These are phyloP conservation scores for Lasioglossum oenotherae DNA, from an alignment of 2,888 invertebrate species.

Conservation along the genomic window DNA sequence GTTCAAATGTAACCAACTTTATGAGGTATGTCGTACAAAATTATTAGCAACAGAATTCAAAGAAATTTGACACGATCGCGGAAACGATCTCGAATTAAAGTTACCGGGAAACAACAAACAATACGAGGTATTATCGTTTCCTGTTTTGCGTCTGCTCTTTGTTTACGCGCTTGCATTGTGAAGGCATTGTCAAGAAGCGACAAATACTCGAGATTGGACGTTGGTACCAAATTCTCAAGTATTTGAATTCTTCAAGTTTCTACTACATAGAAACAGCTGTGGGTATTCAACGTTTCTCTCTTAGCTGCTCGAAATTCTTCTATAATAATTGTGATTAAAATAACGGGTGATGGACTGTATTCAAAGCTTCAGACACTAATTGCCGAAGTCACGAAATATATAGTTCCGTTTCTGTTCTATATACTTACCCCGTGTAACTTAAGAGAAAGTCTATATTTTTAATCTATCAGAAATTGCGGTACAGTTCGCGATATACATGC, in stretches of 20 bases:
- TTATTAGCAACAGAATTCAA: not conserved
- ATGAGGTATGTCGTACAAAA: not conserved
- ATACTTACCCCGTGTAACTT: not conserved
- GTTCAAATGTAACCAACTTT: too few relatives aligned
- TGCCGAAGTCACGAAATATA: not conserved
- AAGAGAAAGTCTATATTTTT: not conserved
- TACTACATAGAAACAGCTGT: not conserved
- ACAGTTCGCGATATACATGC: not conserved
- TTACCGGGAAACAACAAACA: slow-evolving; percentile 27
- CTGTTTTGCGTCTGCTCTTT: not conserved
- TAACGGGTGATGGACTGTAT: not conserved
- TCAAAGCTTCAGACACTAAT: not conserved
- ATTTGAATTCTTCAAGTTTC: not conserved
- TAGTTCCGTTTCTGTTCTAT: not conserved
- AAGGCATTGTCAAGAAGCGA: not conserved
- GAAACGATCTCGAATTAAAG: slow-evolving; percentile 8
- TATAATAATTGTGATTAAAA: not conserved
- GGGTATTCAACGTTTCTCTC: not conserved
- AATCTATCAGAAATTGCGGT: not conserved
- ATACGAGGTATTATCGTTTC: slow-evolving; percentile 11
- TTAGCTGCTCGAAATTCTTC: not conserved
- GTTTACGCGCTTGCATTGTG: not conserved
- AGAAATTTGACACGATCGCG: not conserved
- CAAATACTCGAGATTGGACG: not conserved
- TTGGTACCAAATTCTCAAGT: not conserved